Evolutionary conservation across 2,888 invertebrate genomes (phyloP), one percentile per base, ranked within the genome.

Genomic region (Limnephilus lunatus): DNA sequence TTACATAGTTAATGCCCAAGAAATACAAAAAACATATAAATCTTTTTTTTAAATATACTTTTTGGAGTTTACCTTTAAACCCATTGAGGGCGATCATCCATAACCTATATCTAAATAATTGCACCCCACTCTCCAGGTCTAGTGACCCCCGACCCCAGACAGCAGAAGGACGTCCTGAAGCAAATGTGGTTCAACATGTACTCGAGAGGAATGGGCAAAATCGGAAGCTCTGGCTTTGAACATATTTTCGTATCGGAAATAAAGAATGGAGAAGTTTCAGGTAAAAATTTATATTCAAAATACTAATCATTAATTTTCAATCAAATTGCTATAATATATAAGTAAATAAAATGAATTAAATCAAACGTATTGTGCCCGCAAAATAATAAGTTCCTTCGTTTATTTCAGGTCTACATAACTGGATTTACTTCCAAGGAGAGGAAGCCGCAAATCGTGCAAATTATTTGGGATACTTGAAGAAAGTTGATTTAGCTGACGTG

Each of bases 181-280:
- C 97, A 97, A 93, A 95, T 98, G 19, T 98, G 98, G 98, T 98
- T 98, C 94, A 97, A 97, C 68, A 96, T 98, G 94, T 99, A 98
- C 95, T 97, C 98, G 0, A 96, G 99, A 93, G 97, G 98, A 53
- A 96, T 97, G 94, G 98, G 98, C 48, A 97, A 97, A 94, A 97
- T 98, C 35, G 98, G 99, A 92, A 99, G 99, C 94, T 98, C 98
- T 81, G 99, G 98, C 1, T 99, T 99, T 94, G 99, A 99, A 95
- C 99, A 99, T 94, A 97, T 99, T 35, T 99, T 99, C 95, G 97
- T 99, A 3, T 98, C 98, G 0, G 99, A 99, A 96, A 96, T 98
- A 0, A 98, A 98, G 95, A 97, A 97, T 94, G 97, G 97, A 85
- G 97, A 97, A 94, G 97, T 99, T 39, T 97, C 97, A 90, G 96